Conservation (phyloP, 2,113 vertebrate genomes). For the Scomber japonicus region DNA sequence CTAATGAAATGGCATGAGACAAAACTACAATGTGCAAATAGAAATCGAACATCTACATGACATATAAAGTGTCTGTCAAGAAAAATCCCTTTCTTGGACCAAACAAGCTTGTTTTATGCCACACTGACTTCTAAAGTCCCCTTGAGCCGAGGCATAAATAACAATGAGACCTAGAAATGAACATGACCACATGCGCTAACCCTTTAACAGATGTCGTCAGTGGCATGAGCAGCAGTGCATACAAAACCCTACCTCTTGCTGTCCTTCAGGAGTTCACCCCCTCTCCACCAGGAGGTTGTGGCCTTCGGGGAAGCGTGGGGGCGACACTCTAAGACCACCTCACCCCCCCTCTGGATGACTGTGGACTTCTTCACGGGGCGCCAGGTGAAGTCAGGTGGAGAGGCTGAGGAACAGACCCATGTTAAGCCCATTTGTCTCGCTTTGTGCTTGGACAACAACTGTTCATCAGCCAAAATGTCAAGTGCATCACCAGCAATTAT, state of each 20-base stretch:
- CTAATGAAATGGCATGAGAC: conserved; percentile 1
- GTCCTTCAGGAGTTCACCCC: conserved; percentile 80
- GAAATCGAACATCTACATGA: conserved; percentile 4
- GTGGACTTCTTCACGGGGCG: conserved; percentile 87
- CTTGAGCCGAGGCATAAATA: conserved; percentile 55
- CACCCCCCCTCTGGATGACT: conserved; percentile 87
- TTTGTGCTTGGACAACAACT: conserved; percentile 37
- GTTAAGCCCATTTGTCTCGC: conserved; percentile 32
- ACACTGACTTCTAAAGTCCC: conserved; percentile 42
- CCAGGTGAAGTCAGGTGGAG: conserved; percentile 90
- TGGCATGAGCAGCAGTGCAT: conserved; percentile 35
- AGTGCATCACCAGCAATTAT: conserved; percentile 57
- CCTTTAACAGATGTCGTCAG: conserved; percentile 31
- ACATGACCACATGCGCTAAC: conserved; percentile 24
- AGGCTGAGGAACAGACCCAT: conserved; percentile 79
- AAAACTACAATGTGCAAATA: conserved; percentile 9
- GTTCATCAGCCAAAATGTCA: conserved; percentile 58
- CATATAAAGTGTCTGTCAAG: background rate
- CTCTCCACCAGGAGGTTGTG: conserved; percentile 87
- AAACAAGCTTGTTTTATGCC: conserved; percentile 25
- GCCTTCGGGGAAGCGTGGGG: conserved; percentile 90
- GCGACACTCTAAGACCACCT: conserved; percentile 87
- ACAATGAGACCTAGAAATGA: conserved; percentile 46
- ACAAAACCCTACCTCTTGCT: conserved; percentile 83
- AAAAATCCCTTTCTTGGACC: background rate